Conservation (phyloP, 2,113 vertebrate species). For the Cricetomys ansorgei region DNA sequence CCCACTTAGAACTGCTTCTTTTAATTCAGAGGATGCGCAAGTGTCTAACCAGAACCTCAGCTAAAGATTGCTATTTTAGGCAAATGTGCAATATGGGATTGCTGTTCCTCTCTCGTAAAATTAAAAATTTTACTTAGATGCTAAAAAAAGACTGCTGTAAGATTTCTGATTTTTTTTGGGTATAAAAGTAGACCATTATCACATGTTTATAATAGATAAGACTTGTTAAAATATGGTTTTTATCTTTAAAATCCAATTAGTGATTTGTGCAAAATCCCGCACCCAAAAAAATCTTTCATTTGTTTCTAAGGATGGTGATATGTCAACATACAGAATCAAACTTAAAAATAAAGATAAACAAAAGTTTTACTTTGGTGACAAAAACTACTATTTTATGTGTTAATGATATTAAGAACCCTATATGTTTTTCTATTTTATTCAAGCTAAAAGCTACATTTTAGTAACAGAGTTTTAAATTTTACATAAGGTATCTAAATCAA, state of each 20-base stretch:
- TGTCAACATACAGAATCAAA: conserved; percentile 29
- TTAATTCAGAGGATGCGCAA: background rate
- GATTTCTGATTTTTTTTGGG: conserved; percentile 14
- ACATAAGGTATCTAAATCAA: conserved; percentile 37
- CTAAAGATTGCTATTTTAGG: background rate
- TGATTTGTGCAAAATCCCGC: background rate
- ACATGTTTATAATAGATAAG: conserved; percentile 28
- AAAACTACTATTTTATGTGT: background rate
- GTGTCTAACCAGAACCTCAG: background rate
- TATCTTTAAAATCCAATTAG: conserved; percentile 4
- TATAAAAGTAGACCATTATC: background rate
- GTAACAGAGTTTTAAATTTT: conserved; percentile 8
- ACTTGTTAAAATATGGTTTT: conserved; percentile 11
- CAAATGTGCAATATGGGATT: conserved; percentile 16
- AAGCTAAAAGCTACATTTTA: conserved; percentile 26
- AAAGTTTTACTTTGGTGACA: conserved; percentile 27
- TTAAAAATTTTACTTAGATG: background rate
- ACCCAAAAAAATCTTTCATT: background rate
- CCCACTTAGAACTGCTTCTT: conserved; percentile 37
- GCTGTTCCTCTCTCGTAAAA: background rate
- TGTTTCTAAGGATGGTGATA: background rate
- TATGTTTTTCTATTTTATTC: background rate
- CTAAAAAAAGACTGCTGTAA: background rate
- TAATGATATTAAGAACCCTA: background rate
- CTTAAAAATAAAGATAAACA: background rate